Conservation (phyloP, 1,140 invertebrate genomes). For the Caenorhabditis brenneri region DNA sequence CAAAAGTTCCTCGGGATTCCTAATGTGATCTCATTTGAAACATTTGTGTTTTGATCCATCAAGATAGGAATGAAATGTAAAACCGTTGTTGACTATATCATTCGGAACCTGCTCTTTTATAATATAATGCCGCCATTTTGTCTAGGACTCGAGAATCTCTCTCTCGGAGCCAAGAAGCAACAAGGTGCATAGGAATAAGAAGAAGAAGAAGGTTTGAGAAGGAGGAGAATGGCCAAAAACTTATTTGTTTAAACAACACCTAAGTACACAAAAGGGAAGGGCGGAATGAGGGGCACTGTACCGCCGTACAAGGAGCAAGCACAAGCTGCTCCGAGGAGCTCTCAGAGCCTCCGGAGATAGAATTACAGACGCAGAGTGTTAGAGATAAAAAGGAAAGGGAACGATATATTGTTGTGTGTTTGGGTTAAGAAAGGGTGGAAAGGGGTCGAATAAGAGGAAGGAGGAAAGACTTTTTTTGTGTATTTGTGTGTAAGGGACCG, state of each 20-base stretch:
- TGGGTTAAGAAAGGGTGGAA: not conserved
- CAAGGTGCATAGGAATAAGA: not conserved
- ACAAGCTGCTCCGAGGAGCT: slow-evolving; percentile 37
- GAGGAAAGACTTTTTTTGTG: slow-evolving; percentile 21
- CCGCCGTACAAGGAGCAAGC: slow-evolving; percentile 40
- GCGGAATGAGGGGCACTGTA: not conserved
- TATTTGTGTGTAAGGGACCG: not conserved
- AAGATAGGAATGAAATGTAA: no score
- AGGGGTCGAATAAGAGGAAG: slow-evolving; percentile 22
- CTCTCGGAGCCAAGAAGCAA: slow-evolving; percentile 27
- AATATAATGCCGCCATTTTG: not conserved
- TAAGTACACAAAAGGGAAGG: slow-evolving; percentile 10
- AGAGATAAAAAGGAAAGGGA: slow-evolving; percentile 12
- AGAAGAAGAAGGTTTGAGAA: slow-evolving; percentile 15
- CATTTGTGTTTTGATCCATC: no score
- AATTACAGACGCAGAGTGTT: slow-evolving; percentile 27
- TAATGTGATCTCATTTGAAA: no score
- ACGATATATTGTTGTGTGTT: slow-evolving; percentile 35
- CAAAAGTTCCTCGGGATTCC: no score
- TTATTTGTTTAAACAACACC: slow-evolving; percentile 41
- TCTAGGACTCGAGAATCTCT: not conserved
- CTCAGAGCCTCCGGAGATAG: not conserved
- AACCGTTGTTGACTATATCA: no score
- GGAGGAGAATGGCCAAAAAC: slow-evolving; percentile 16
- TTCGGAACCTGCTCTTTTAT: no score